Base-by-base conservation (phyloP, 2,113 vertebrate genomes). In the Cichladusa arquata region DNA sequence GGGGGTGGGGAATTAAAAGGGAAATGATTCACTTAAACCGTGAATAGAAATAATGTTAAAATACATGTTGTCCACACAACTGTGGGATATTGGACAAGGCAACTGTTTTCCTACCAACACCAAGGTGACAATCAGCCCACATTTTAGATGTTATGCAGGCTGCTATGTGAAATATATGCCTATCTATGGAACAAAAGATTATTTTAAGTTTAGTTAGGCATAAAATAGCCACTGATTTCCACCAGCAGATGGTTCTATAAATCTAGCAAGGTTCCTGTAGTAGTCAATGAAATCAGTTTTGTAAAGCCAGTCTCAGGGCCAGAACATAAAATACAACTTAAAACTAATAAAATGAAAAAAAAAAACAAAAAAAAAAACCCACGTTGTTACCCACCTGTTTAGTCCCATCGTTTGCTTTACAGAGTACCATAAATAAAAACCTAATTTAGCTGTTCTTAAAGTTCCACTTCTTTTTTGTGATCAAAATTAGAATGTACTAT, bases 171-270 rank as follows among this genome's bases (percentile, higher is more conserved):
- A 79, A 81, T 81, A 60, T 71, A 83, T 92, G 73, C 74, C 69
- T 92, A 93, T 85, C 50, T 92, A 44, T 95, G 79, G 91, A 94
- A 87, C 81, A 95, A 93, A 93, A 92, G 58, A 89, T 81, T 91
- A 96, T 95, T 94, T 82, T 77, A 71, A 47, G 45, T 94, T 91
- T 73, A 88, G 61, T 94, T 96, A 94, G 83, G 86, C 72, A 83
- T 95, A 92, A 89, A 95, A 90, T 91, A 94, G 81, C 77, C 14
- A 22, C 57, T 85, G 83, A 48, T 91, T 87, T 92, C 61, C 86
- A 51, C 51, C 87, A 95, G 89, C 76, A 95, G 80, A 74, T 64
- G 81, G 71, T 80, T 72, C 26, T 88, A 25, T 91, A 95, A 88
- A 88, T 97, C 81, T 89, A 82, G 40, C 57, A 57, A 86, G 66